Evolutionary conservation across 2,113 vertebrate genomes (phyloP).

Genomic region (Pelecanus crispus): DNA sequence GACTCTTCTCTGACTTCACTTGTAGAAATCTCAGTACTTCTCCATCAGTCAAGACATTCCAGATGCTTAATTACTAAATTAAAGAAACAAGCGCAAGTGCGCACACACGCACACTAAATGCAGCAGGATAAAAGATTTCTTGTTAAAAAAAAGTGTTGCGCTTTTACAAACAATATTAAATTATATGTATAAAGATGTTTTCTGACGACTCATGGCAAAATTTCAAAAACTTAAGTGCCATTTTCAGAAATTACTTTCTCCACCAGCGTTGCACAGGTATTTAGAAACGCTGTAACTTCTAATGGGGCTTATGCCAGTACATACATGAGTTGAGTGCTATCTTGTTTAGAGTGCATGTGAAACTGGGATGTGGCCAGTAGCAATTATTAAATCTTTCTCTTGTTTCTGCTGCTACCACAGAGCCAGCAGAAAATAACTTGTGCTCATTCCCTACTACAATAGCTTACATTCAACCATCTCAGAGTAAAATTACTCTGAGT

Average conservation of each 20-base stretch:
- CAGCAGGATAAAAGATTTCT: neutral
- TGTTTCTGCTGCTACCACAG: neutral
- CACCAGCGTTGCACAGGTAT: neutral
- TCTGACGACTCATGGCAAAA: neutral
- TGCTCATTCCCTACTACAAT: neutral
- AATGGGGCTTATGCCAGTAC: neutral
- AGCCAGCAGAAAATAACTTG: neutral
- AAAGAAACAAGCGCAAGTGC: neutral
- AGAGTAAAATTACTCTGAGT: neutral
- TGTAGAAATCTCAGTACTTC: neutral
- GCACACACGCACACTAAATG: rapidly evolving
- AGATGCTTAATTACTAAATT: slow-evolving; percentile 46
- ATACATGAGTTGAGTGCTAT: neutral
- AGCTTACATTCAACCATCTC: neutral
- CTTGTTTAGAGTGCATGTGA: slow-evolving; percentile 13
- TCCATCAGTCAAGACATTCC: neutral
- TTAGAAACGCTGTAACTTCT: neutral
- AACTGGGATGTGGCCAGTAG: neutral
- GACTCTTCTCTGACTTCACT: neutral
- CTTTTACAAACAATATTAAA: neutral
- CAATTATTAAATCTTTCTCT: neutral
- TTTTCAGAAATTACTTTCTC: neutral
- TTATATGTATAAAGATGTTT: neutral
- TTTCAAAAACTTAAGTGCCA: neutral
- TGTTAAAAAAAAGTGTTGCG: neutral